Evolutionary conservation across 2,113 vertebrate genomes (phyloP).

Genomic region (Oophaga pumilio): DNA sequence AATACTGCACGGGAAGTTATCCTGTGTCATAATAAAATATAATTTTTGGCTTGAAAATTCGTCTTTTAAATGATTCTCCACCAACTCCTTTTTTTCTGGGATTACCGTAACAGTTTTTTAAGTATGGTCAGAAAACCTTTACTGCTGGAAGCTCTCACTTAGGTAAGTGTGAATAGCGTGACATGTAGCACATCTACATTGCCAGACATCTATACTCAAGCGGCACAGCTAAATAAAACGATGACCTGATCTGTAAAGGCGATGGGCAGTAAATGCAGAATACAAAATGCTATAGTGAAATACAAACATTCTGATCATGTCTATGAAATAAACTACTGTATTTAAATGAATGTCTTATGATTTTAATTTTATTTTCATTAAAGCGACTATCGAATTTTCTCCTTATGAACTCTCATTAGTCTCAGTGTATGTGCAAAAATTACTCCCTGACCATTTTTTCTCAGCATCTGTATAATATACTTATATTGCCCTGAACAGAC

Average conservation of each 20-base stretch:
- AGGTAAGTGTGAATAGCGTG: conserved; percentile 43
- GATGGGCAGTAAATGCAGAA: background rate
- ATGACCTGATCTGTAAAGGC: background rate
- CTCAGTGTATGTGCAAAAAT: too few species aligned
- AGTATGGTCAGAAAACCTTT: background rate
- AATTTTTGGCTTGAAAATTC: background rate
- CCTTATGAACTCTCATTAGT: too few species aligned
- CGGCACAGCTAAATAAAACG: conserved; percentile 22
- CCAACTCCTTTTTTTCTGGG: background rate
- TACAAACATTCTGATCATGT: background rate
- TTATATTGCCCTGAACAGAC: too few species aligned
- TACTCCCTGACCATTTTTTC: too few species aligned
- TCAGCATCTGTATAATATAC: too few species aligned
- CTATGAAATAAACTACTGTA: background rate
- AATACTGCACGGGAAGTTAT: background rate
- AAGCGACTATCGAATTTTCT: too few species aligned
- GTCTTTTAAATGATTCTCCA: background rate
- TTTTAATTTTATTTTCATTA: background rate
- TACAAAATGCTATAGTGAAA: background rate
- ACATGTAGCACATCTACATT: conserved; percentile 43
- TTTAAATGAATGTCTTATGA: background rate
- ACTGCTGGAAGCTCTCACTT: conserved; percentile 10
- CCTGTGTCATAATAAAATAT: background rate
- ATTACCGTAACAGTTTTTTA: background rate
- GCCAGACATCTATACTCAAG: conserved; percentile 39